Evolutionary conservation across 2,113 vertebrate species (phyloP).

Genomic region (chimpanzee (Pan troglodytes)): NHGRI_mPanTro3-v2.1_pri NC_072418.2:33775501-33776000

Average conservation of each 20-base stretch:
- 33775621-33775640: accelerated
- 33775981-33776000: not conserved
- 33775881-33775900: not conserved
- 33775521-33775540: not conserved
- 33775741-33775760: accelerated
- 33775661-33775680: accelerated
- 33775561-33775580: not conserved
- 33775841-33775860: not conserved
- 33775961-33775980: conserved; percentile 35
- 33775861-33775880: not conserved
- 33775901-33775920: accelerated
- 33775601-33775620: accelerated
- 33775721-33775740: not conserved
- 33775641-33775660: not conserved
- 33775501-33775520: accelerated
- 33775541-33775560: not conserved
- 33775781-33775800: not conserved
- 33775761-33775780: accelerated
- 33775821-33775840: accelerated
- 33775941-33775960: not conserved
- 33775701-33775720: not conserved
- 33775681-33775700: not conserved
- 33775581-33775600: not conserved
- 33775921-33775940: not conserved
- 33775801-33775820: not conserved